These are phyloP conservation scores for Hiodon alosoides DNA, from an alignment of 2,113 vertebrate species.

Conservation along the genomic window DNA sequence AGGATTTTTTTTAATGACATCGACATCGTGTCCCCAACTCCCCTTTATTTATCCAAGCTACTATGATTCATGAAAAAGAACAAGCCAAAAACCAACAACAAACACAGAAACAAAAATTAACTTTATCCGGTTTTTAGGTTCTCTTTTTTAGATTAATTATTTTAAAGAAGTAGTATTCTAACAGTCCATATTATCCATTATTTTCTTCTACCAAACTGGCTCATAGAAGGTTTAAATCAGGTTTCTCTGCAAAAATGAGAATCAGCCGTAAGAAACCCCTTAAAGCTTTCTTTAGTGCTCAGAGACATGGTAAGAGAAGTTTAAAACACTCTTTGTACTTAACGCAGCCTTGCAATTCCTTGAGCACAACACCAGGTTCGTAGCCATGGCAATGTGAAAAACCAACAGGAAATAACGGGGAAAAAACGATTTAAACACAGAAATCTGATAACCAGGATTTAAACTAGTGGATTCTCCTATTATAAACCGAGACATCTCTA, in stretches of 20 bases:
- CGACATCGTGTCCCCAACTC: neutral
- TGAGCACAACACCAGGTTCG: neutral
- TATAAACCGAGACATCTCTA: constrained; percentile 12
- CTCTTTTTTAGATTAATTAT: neutral
- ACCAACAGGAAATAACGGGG: neutral
- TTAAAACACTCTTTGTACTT: neutral
- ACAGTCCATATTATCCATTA: neutral
- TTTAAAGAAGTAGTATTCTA: neutral
- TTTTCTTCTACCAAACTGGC: neutral
- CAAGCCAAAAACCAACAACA: neutral
- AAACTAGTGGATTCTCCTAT: neutral
- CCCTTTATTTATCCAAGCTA: neutral
- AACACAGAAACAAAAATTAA: neutral
- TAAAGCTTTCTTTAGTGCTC: neutral
- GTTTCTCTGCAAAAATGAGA: neutral
- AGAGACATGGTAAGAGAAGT: constrained; percentile 2
- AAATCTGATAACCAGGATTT: neutral
- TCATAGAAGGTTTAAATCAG: neutral
- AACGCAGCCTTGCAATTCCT: neutral
- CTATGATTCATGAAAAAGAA: neutral
- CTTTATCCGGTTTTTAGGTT: neutral
- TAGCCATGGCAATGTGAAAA: neutral
- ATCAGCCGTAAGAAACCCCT: neutral
- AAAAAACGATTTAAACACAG: neutral
- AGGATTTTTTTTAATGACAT: neutral